These are phyloP conservation scores for Magallana angulata DNA, from an alignment of 1,140 invertebrate genomes.

Conservation along the genomic window DNA sequence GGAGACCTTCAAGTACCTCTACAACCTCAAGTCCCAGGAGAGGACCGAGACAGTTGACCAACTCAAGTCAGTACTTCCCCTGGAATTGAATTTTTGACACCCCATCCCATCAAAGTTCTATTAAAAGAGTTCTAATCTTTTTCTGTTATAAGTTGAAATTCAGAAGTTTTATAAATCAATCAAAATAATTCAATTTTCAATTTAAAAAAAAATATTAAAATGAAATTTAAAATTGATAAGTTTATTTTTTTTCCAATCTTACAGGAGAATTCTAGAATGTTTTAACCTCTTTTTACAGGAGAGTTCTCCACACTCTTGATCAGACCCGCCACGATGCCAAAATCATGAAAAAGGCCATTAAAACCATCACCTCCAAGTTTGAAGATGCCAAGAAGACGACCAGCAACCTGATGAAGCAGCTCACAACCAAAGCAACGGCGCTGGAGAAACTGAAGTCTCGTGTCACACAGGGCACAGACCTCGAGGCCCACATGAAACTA, in stretches of 20 bases:
- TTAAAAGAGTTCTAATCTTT: not conserved
- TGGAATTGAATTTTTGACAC: not conserved
- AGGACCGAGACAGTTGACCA: slow-evolving; percentile 75
- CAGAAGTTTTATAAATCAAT: too few species aligned
- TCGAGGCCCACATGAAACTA: slow-evolving; percentile 78
- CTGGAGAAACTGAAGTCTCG: slow-evolving; percentile 79
- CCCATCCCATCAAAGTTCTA: not conserved
- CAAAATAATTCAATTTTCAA: too few species aligned
- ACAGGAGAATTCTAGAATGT: slow-evolving; percentile 65
- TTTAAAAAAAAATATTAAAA: not conserved
- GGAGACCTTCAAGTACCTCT: slow-evolving; percentile 76
- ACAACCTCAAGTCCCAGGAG: slow-evolving; percentile 73
- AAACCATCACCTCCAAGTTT: slow-evolving; percentile 74
- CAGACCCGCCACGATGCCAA: slow-evolving; percentile 76
- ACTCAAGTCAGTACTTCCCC: slow-evolving; percentile 71
- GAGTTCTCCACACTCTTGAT: slow-evolving; percentile 76
- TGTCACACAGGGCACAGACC: slow-evolving; percentile 73
- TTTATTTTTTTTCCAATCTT: not conserved
- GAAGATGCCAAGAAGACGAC: slow-evolving; percentile 75
- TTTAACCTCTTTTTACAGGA: slow-evolving; percentile 26
- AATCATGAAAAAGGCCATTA: slow-evolving; percentile 78
- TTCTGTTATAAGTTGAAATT: too few species aligned
- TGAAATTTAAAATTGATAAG: not conserved
- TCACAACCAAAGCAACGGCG: slow-evolving; percentile 76
- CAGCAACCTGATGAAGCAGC: slow-evolving; percentile 70